Base-by-base conservation (phyloP, 2,888 invertebrate species). In the Adelognathus sp. region DNA sequence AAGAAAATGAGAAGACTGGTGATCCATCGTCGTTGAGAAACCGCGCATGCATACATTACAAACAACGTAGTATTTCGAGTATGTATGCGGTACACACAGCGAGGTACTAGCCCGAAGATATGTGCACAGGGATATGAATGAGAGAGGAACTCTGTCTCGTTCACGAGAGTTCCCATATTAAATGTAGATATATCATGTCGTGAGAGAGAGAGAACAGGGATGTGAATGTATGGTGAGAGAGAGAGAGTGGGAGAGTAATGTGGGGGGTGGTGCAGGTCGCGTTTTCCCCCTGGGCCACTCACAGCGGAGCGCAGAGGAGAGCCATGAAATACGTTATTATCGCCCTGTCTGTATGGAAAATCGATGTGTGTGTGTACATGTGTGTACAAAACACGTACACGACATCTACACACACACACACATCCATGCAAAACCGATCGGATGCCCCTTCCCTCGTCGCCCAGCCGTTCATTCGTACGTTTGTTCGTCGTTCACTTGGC, bases 321-420 rank as follows among this genome's bases (percentile, higher is more conserved):
- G 64, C 71, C 71, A 76, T 80, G 79, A 82, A 82, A 82, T 79
- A 78, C 78, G 82, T 82, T 80, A 82, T 81, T 82, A 82, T 81
- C 80, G 72, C 44, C 18, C 67, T 33, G 44, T 60, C 29, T 54
- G 66, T 67, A 63, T 71, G 67, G 79, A 63, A 76, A 82, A 81
- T 76, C 81, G 78, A 81, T 81, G 74, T 79, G 54, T 75, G 58
- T 76, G 73, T 73, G n/a, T n/a, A n/a, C n/a, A n/a, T n/a, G n/a
- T n/a, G n/a, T n/a, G n/a, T n/a, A n/a, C n/a, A n/a, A n/a, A n/a
- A n/a, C n/a, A n/a, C n/a, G n/a, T n/a, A n/a, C n/a, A n/a, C n/a
- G n/a, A n/a, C n/a, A n/a, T n/a, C n/a, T n/a, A 63, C 39, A 33
- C 61, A 24, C 29, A 29, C 50, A 39, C 14, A 24, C 50, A 31